Conservation (phyloP, 1,140 invertebrate genomes). For the Luehdorfia chinensis region DNA sequence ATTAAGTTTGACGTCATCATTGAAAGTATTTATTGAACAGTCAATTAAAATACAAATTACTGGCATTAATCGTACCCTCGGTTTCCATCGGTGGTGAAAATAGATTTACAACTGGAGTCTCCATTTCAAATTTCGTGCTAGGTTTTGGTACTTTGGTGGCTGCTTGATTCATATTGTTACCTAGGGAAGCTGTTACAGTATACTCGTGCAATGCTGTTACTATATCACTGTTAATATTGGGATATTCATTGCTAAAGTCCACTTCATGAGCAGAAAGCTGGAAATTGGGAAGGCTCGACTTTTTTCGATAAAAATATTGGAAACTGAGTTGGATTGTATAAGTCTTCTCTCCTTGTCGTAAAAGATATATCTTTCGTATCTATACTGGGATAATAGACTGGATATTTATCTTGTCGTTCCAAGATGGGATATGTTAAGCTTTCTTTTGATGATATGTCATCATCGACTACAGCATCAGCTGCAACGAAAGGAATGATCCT, state of each 20-base stretch:
- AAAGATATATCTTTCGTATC: constrained; percentile 39
- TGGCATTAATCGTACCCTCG: constrained; percentile 74
- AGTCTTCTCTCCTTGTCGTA: constrained; percentile 44
- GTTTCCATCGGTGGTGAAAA: constrained; percentile 83
- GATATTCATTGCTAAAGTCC: constrained; percentile 30
- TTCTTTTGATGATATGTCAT: constrained; percentile 52
- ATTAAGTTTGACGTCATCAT: neutral
- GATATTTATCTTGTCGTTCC: constrained; percentile 65
- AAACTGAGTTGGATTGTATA: constrained; percentile 52
- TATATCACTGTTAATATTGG: constrained; percentile 27
- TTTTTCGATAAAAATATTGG: constrained; percentile 58
- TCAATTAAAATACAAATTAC: no score
- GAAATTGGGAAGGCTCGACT: constrained; percentile 34
- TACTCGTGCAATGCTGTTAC: constrained; percentile 39
- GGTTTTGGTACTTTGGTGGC: constrained; percentile 29
- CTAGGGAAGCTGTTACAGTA: constrained; percentile 37
- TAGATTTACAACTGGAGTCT: constrained; percentile 58
- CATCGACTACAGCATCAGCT: constrained; percentile 82
- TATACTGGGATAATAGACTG: constrained; percentile 54
- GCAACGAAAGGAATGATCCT: constrained; percentile 90
- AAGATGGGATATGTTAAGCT: constrained; percentile 46
- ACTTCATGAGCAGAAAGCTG: constrained; percentile 32
- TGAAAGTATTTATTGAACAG: neutral
- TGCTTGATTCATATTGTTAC: constrained; percentile 25
- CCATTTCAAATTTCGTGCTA: constrained; percentile 32